These are phyloP conservation scores for Semotilus atromaculatus DNA, from an alignment of 2,797 vertebrate genomes.

Conservation along the genomic window DNA sequence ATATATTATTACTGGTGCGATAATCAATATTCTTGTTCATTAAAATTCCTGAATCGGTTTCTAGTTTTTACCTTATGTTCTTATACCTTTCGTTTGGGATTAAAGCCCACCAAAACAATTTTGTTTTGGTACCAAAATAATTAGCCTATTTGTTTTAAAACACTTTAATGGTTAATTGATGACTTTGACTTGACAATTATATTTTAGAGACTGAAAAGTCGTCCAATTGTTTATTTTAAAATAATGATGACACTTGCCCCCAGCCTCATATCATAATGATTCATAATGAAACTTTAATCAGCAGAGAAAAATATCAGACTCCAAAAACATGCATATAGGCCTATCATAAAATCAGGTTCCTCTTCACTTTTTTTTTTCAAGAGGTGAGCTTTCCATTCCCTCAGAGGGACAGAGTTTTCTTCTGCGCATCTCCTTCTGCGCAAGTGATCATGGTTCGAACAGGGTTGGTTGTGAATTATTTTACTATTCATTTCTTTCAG, in stretches of 20 bases:
- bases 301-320: neutral
- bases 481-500: no score
- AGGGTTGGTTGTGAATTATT: no score
- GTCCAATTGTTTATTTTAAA: no score
- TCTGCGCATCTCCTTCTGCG: no score
- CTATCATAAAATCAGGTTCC: no score
- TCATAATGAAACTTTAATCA: neutral
- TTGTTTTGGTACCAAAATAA: neutral
- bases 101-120: neutral
- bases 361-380: no score
- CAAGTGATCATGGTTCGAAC: no score
- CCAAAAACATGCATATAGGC: neutral
- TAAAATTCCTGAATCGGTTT: neutral
- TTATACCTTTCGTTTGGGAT: neutral
- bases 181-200: neutral
- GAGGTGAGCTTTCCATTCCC: no score
- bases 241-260: neutral
- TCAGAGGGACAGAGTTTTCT: no score
- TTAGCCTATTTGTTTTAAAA: neutral
- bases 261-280: neutral
- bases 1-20: neutral
- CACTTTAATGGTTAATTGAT: neutral
- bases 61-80: neutral
- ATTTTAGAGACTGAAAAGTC: neutral
- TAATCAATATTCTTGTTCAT: neutral